Conservation (phyloP, 2,797 vertebrate species). For the Antennarius maculatus region DNA sequence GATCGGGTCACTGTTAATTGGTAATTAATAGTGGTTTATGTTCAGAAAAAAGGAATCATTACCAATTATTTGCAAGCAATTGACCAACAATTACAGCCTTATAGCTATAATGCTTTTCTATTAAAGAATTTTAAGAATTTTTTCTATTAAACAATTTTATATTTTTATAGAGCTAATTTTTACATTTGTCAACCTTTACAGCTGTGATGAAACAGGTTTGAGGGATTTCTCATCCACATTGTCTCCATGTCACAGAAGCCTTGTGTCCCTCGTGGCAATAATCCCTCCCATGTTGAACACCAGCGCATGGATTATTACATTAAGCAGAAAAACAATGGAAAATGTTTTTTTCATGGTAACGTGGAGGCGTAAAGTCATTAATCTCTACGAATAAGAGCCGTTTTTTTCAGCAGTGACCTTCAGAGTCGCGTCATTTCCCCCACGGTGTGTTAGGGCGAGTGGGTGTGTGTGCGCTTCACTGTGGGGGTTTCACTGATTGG, state of each 20-base stretch:
- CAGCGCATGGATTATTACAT: conserved; percentile 44
- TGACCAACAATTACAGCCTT: conserved; percentile 1
- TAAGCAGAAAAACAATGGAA: conserved; percentile 21
- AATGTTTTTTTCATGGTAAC: conserved; percentile 55
- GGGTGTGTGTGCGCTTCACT: conserved; percentile 21
- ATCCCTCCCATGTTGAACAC: conserved; percentile 43
- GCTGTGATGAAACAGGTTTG: conserved; percentile 1
- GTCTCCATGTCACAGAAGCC: conserved; percentile 32
- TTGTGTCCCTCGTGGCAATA: conserved; percentile 37
- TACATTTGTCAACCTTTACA: conserved; percentile 9
- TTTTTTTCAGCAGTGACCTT: conserved; percentile 60
- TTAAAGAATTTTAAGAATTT: no score
- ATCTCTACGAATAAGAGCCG: conserved; percentile 51
- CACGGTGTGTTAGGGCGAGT: conserved; percentile 22
- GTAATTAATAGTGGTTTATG: conserved; percentile 23
- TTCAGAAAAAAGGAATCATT: conserved; percentile 12
- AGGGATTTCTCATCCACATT: conserved; percentile 22
- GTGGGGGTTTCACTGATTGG: conserved; percentile 29
- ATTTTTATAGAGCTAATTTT: background rate
- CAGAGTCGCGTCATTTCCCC: conserved; percentile 47
- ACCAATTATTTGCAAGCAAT: background rate
- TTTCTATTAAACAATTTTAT: no score
- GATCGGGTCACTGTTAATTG: background rate
- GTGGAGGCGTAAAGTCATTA: conserved; percentile 62
- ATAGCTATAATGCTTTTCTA: background rate